Conservation (phyloP, 2,888 invertebrate genomes). For the Thera britannica region DNA sequence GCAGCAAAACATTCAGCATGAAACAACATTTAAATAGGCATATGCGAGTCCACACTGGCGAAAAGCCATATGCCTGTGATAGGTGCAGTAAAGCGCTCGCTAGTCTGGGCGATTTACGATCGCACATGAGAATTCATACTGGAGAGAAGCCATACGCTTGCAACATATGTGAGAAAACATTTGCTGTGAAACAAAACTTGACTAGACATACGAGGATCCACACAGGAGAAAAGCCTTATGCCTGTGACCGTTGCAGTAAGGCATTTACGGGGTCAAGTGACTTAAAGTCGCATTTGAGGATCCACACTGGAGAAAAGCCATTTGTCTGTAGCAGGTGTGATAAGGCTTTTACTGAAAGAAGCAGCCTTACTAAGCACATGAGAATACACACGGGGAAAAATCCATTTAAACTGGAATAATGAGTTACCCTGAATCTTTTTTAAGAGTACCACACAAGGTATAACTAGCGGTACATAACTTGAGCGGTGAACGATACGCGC, state of each 20-base stretch:
- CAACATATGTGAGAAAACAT: slow-evolving; percentile 11
- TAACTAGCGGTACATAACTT: too few relatives aligned
- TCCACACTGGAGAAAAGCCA: slow-evolving; percentile 10
- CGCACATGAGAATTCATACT: slow-evolving; percentile 11
- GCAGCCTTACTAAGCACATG: slow-evolving; percentile 21
- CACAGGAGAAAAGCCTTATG: slow-evolving; percentile 2
- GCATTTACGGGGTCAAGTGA: slow-evolving; percentile 11
- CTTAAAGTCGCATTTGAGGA: slow-evolving; percentile 15
- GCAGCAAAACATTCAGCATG: slow-evolving; percentile 14
- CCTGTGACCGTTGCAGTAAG: slow-evolving; percentile 16
- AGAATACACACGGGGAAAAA: slow-evolving; percentile 15
- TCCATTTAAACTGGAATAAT: slow-evolving; percentile 12
- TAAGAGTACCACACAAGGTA: too few relatives aligned
- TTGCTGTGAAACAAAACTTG: slow-evolving; percentile 15
- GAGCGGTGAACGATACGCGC: too few relatives aligned
- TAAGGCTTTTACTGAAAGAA: slow-evolving; percentile 8
- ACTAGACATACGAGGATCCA: slow-evolving; percentile 13
- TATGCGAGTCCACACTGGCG: slow-evolving; percentile 17
- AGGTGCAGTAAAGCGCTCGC: slow-evolving; percentile 16
- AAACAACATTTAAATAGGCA: slow-evolving; percentile 18
- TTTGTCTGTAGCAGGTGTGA: slow-evolving; percentile 11
- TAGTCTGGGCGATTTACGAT: slow-evolving; percentile 14
- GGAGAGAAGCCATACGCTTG: slow-evolving; percentile 10
- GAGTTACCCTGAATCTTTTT: neutral
- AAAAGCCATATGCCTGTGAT: slow-evolving; percentile 21